phyloP scores from a whole-genome alignment of 2,888 invertebrate genomes.

The Drosophila paranaensis region DNA sequence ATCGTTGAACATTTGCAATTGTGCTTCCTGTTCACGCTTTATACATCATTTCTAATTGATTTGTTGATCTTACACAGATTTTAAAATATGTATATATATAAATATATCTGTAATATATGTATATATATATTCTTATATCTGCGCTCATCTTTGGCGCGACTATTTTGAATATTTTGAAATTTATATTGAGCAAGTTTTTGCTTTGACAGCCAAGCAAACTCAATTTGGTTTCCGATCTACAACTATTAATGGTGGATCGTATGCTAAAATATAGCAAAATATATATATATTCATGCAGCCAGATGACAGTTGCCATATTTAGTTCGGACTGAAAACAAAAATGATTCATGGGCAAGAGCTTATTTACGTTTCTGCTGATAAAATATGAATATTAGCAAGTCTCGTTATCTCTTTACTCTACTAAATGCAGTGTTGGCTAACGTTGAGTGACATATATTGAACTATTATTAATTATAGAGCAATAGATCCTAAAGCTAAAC shows the following conservation, averaged over 20 bases:
- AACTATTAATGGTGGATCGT: neutral
- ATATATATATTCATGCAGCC: no score
- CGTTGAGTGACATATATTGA: no score
- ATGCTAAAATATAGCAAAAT: neutral
- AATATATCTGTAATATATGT: neutral
- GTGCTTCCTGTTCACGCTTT: slow-evolving; percentile 5
- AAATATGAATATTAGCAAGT: neutral
- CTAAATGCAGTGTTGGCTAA: neutral
- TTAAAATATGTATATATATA: no score
- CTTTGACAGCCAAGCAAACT: neutral
- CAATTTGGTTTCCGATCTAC: neutral
- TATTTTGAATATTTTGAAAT: neutral
- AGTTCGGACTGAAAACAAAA: neutral
- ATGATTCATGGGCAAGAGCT: neutral
- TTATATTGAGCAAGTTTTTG: neutral
- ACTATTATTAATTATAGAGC: no score
- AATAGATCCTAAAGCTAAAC: no score
- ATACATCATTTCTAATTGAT: slow-evolving; percentile 4
- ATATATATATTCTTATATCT: neutral
- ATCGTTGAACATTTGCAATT: neutral
- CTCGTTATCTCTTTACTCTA: neutral
- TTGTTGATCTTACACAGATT: neutral
- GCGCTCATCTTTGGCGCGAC: neutral
- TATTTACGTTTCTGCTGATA: neutral
- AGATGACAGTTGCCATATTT: neutral